Conservation (phyloP, 2,113 vertebrate genomes). For the Hoplias malabaricus region DNA sequence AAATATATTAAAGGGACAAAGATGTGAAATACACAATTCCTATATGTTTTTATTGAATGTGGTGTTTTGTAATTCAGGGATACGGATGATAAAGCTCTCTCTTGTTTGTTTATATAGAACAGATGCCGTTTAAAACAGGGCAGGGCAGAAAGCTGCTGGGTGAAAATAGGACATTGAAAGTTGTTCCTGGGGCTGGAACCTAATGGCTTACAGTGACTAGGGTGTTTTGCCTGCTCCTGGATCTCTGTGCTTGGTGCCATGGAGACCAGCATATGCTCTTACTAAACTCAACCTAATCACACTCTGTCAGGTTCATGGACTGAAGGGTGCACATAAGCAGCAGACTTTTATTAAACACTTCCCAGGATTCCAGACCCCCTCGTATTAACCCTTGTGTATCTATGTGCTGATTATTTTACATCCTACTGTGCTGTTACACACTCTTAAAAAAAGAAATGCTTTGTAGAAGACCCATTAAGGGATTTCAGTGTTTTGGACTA, state of each 20-base stretch:
- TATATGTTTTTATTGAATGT: too few species aligned
- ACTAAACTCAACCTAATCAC: slow-evolving; percentile 1
- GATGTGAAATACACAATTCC: too few species aligned
- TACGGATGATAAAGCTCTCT: too few species aligned
- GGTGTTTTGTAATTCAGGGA: too few species aligned
- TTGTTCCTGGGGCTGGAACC: neutral
- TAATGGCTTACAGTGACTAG: neutral
- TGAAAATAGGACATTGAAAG: neutral
- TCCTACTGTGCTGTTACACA: neutral
- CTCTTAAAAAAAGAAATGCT: neutral
- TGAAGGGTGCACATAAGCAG: neutral
- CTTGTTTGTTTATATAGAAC: neutral
- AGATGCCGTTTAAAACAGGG: neutral
- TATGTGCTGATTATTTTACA: neutral
- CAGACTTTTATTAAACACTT: slow-evolving; percentile 8
- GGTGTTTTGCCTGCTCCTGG: neutral
- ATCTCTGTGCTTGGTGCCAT: neutral
- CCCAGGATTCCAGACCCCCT: neutral
- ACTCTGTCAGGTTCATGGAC: slow-evolving; percentile 1
- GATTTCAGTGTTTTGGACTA: neutral
- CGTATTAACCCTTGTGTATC: neutral
- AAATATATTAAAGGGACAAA: too few species aligned
- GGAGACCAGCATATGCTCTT: neutral
- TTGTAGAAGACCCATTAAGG: neutral
- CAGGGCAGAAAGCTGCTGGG: neutral